Evolutionary conservation across 2,888 invertebrate species (phyloP), one percentile per base, ranked within the genome.

Genomic region (Chouioia cunea): DNA sequence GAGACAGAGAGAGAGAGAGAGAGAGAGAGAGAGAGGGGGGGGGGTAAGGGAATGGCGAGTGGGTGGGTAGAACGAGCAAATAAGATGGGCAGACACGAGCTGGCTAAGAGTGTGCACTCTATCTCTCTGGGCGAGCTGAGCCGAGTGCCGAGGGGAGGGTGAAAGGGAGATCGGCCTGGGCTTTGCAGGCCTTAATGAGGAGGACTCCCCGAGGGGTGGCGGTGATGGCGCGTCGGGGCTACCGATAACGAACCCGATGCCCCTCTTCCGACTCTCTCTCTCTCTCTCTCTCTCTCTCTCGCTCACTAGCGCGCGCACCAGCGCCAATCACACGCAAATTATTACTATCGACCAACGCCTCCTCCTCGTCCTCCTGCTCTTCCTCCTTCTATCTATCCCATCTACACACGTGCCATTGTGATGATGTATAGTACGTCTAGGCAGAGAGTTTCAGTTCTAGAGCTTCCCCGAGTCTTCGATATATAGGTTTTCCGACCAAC

Each of bases 211-310:
- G 67, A 67, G 65, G 50, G 16, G 18, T 20, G 50, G 50, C 16
- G 50, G 18, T 16, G 50, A 12, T 16, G 50, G 50, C 72, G 77
- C 78, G n/a, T n/a, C n/a, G n/a, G 79, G 79, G 79, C 76, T 79
- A 76, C 78, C 79, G 79, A 81, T 81, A 81, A 80, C 80, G 79
- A 81, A 80, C 77, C 77, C 76, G 76, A 74, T 64, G 74, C 75
- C 72, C 73, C 66, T 66, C 62, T 50, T 67, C 59, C 69, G 65
- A 62, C 74, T 69, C 64, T 65, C 71, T 64, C 71, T 57, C 71
- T 70, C 73, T n/a, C n/a, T n/a, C n/a, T n/a, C n/a, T n/a, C n/a
- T n/a, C n/a, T n/a, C n/a, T n/a, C n/a, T n/a, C n/a, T n/a, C n/a
- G n/a, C n/a, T n/a, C n/a, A n/a, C n/a, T n/a, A n/a, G n/a, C n/a